Evolutionary conservation across 2,888 invertebrate species (phyloP), one percentile per base, ranked within the genome.

Genomic region (Drosophila melanosoma): DNA sequence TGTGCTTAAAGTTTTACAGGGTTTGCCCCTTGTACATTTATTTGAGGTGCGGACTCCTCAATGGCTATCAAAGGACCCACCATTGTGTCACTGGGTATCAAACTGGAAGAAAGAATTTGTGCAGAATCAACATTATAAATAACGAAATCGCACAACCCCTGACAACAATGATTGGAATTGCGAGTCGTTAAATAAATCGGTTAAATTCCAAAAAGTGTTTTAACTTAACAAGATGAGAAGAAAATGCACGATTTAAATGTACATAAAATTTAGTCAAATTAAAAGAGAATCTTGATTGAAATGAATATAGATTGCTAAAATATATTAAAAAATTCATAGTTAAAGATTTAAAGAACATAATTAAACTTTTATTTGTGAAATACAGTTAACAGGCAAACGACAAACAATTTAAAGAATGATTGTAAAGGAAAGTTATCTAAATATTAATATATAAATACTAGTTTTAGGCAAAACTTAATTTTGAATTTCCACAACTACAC

Each of bases 91-190:
- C 69, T 65, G 78, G 74, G 87, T 76, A 82, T 82, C 72, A 75
- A 70, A 73, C 73, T 84, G 82, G 57, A 74, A 84, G 65, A 67
- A 84, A 40, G 68, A 75, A 80, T 77, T 73, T 63, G 59, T 58
- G 64, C 76, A 67, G 69, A 79, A 70, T 79, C 83, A 83, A 83
- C 83, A 82, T 65, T 74, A 64, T 82, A 75, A 80, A 77, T 83
- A 79, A 70, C 56, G 57, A 49, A 60, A 17, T 64, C 0, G 35
- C 36, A 49, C 49, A 45, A 23, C 36, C 45, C 45, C 1, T 48
- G 49, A n/a, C 15, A 51, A 35, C 23, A 11, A 6, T 1, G 32
- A 36, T 35, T 59, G 48, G n/a, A n/a, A 36, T 23, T 10, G 36
- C 12, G 29, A 53, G 32, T 56, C 12, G 5, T 20, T 1, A 33